Conservation (phyloP, 1,140 invertebrate species). For the Megathymus violae region DNA sequence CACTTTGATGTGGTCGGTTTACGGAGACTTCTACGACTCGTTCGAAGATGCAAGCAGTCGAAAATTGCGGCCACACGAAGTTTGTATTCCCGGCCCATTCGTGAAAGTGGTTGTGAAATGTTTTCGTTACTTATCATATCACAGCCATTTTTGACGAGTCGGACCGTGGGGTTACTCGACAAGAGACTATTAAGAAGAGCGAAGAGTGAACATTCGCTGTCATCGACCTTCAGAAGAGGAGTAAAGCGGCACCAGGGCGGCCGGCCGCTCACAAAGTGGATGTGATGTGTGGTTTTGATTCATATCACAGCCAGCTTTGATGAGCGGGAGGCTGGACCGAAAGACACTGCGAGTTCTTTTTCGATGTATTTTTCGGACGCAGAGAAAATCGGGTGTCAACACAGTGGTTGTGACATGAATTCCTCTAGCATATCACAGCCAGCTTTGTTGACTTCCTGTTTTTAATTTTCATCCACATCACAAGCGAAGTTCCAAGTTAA, state of each 20-base stretch:
- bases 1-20: constrained; percentile 83
- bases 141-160: too few relatives aligned
- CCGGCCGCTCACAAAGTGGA: constrained; percentile 75
- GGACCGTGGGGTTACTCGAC: constrained; percentile 55
- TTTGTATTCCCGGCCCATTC: constrained; percentile 73
- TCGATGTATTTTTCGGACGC: constrained; percentile 4
- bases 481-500: constrained; percentile 25
- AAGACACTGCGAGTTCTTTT: not conserved
- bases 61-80: too few relatives aligned
- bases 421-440: constrained; percentile 75
- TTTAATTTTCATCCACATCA: not conserved
- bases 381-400: constrained; percentile 44
- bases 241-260: constrained; percentile 15
- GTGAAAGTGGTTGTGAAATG: too few relatives aligned
- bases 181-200: not conserved
- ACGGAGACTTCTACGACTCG: constrained; percentile 54
- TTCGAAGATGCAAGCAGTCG: constrained; percentile 36
- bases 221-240: not conserved
- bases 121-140: too few relatives aligned
- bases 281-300: constrained; percentile 55
- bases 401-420: constrained; percentile 71
- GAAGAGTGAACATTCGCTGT: not conserved
- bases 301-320: constrained; percentile 84
- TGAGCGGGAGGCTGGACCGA: constrained; percentile 60
- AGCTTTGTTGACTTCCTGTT: constrained; percentile 78